Percentiles rank a stretch among this genome's conserved stretches.
These are phyloP conservation scores for Hypothenemus hampei DNA, from an alignment of 1,140 invertebrate species.

Conservation along the genomic window DNA sequence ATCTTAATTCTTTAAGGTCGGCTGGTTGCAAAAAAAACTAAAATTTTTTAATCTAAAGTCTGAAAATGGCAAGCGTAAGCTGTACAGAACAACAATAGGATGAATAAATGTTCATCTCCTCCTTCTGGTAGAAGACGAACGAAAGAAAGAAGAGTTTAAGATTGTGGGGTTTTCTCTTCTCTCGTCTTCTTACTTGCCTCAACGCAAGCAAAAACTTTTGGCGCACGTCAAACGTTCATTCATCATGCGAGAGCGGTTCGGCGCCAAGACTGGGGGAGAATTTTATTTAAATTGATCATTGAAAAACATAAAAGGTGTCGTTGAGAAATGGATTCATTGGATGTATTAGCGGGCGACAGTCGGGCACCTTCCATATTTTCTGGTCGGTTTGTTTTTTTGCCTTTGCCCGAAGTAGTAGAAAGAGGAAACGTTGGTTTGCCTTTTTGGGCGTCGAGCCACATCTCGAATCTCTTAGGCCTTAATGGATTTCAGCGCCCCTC, in stretches of 20 bases:
- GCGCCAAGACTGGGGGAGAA: slow-evolving; percentile 30
- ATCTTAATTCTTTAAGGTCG: no score
- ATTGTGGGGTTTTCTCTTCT: no score
- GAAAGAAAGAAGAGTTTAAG: no score
- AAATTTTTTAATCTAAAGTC: no score
- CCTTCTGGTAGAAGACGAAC: no score
- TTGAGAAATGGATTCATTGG: slow-evolving; percentile 38
- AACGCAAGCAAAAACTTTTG: slow-evolving; percentile 37
- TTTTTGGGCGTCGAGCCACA: no score
- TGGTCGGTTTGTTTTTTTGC: slow-evolving; percentile 23
- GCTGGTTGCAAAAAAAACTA: no score
- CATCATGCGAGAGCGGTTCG: slow-evolving; percentile 35
- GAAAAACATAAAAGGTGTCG: slow-evolving; percentile 40
- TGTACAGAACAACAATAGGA: no score
- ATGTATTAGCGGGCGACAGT: slow-evolving; percentile 34
- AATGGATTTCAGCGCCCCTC: slow-evolving; percentile 15
- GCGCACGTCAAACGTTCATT: slow-evolving; percentile 35
- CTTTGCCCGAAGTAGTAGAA: no score
- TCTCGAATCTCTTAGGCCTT: slow-evolving; percentile 12
- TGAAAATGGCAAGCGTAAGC: no score
- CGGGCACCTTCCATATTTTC: slow-evolving; percentile 29
- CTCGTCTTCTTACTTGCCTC: slow-evolving; percentile 31
- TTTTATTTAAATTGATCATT: slow-evolving; percentile 41
- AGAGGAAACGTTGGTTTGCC: no score
- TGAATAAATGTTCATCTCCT: no score